Base-by-base conservation (phyloP, 1,140 invertebrate genomes). In the Saxidomus purpurata region DNA sequence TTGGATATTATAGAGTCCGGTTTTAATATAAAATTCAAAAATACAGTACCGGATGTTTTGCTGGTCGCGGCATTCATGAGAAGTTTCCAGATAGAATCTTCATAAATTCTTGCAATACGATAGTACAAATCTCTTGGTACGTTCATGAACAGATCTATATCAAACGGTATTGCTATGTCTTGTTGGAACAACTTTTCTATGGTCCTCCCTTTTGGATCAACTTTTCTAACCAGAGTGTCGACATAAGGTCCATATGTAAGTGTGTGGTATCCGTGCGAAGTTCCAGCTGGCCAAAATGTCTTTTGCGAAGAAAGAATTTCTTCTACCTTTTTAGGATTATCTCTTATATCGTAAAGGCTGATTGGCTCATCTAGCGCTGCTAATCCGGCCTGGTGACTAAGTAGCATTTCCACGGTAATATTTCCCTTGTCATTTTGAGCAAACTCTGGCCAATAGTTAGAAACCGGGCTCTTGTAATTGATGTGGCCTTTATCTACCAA, bases 391-490 rank as follows among this genome's bases (percentile, higher is more conserved):
- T 86, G 69, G 89, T 96, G 96, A 55, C 93, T 94, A 25, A 96
- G 80, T 4, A 96, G 77, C 92, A 93, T 93, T 55, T 94, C 93
- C 17, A 96, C 93, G 0, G 96, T 96, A 47, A 96, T 94, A 40
- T 91, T 93, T 77, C 93, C 93, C 85, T 96, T 96, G 0, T 95
- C 94, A 67, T 96, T 94, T 36, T 93, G 81, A 28, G 89, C 94
- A 93, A 96, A 96, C 85, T 96, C 95, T 38, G 96, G 96, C 96
- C 96, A 96, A 90, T 95, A 96, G 17, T 94, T 84, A 25, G 87
- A 36, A n/a, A 96, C 93, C 34, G 90, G 85, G 17, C 38, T 13
- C 38, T 87, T 79, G 55, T 87, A 87, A 31, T 87, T 8, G 47
- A 67, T 67, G 11, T 31, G 1, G 34, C 83, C 93, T 91, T 93